These are phyloP conservation scores for Drosophila pachea DNA, from an alignment of 1,140 invertebrate genomes.

Conservation along the genomic window DNA sequence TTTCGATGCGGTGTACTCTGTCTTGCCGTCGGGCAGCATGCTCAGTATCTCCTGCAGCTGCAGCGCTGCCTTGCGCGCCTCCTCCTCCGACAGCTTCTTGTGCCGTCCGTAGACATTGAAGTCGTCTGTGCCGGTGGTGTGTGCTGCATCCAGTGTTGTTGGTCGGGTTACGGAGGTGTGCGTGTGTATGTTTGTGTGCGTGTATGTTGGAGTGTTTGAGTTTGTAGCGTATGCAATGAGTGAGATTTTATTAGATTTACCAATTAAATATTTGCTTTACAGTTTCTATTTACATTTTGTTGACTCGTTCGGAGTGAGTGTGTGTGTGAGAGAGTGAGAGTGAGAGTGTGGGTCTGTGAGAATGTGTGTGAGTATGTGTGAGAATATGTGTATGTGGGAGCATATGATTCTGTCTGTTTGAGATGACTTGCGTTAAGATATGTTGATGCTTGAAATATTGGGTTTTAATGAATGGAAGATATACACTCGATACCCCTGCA, in stretches of 20 bases:
- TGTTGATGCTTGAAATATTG: too few relatives aligned
- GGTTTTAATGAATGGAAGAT: background rate
- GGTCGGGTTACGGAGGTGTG: constrained; percentile 13
- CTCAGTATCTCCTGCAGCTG: constrained; percentile 73
- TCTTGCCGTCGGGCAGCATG: constrained; percentile 72
- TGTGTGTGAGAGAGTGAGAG: constrained; percentile 14
- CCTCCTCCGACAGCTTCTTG: constrained; percentile 65
- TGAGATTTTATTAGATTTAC: constrained; percentile 74
- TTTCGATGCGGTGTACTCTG: constrained; percentile 73
- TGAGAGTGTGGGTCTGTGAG: background rate
- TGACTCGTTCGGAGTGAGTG: constrained; percentile 5
- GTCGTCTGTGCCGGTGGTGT: constrained; percentile 54
- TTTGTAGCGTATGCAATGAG: constrained; percentile 67
- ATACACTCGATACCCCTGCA: background rate
- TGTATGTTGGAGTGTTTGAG: constrained; percentile 33
- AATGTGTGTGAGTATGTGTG: constrained; percentile 8
- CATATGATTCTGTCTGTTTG: background rate
- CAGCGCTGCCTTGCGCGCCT: constrained; percentile 63
- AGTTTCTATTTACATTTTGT: constrained; percentile 60
- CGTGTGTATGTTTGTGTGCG: constrained; percentile 20
- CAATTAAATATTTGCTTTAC: constrained; percentile 56
- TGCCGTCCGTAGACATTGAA: constrained; percentile 76
- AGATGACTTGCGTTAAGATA: too few relatives aligned
- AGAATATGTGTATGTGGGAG: constrained; percentile 6
- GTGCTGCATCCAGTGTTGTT: constrained; percentile 39